phyloP scores from a whole-genome alignment of 1,140 invertebrate genomes.

The Tachypleus tridentatus region DNA sequence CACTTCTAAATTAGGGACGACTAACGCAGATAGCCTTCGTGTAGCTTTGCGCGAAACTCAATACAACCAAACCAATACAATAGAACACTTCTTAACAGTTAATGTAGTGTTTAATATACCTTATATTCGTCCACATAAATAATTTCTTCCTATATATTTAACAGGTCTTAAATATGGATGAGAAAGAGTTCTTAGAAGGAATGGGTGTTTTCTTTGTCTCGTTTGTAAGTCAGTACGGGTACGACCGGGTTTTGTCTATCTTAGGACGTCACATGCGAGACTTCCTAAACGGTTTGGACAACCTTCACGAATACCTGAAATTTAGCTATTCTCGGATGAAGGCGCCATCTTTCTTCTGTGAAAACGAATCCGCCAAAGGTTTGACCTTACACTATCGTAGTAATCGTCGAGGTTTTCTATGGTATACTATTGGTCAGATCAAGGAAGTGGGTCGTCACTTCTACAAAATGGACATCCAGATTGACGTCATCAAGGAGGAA shows the following conservation, averaged over 20 bases:
- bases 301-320: constrained; percentile 92
- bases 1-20: too few species aligned
- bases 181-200: constrained; percentile 74
- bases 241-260: constrained; percentile 77
- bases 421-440: constrained; percentile 95
- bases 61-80: too few species aligned
- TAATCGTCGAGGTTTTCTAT: constrained; percentile 80
- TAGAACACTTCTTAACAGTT: too few species aligned
- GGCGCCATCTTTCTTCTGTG: constrained; percentile 91
- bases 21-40: too few species aligned
- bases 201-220: constrained; percentile 49
- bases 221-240: constrained; percentile 70
- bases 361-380: constrained; percentile 76
- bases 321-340: constrained; percentile 88
- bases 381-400: constrained; percentile 86
- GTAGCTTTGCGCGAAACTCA: too few species aligned
- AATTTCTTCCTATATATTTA: constrained; percentile 17
- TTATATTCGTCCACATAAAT: too few species aligned
- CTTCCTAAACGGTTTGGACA: constrained; percentile 91
- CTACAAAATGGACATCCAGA: constrained; percentile 84
- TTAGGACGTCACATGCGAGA: constrained; percentile 81
- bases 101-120: too few species aligned
- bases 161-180: constrained; percentile 67
- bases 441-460: constrained; percentile 70
- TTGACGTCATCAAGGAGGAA: constrained; percentile 76